Conservation (phyloP, 64 coral and sea anemone genomes). For the Montipora foliosa region DNA sequence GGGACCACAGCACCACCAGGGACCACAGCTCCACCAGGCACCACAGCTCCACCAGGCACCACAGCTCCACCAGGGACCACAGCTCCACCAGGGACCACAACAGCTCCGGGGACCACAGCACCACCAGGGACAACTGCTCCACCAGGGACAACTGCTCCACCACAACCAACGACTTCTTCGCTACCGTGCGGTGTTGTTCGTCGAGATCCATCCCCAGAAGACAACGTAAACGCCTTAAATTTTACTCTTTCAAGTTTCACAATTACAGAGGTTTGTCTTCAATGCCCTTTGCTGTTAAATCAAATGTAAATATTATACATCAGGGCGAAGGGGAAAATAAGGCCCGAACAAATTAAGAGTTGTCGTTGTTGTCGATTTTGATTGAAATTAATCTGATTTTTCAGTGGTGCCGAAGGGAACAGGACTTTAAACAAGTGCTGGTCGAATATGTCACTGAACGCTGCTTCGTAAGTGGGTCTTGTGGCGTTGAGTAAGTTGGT, state of each 20-base stretch:
- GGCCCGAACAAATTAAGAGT: neutral
- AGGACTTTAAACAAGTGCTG: neutral
- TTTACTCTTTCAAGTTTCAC: neutral
- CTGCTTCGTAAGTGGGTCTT: neutral
- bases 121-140: no score
- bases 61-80: no score
- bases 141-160: neutral
- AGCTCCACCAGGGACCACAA: no score
- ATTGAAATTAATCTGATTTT: neutral
- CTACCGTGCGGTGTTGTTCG: neutral
- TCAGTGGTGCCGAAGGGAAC: neutral
- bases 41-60: no score
- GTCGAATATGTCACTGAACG: neutral
- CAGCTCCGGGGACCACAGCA: no score
- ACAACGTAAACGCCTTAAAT: neutral
- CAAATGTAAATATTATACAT: neutral
- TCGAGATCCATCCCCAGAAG: neutral
- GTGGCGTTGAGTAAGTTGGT: neutral
- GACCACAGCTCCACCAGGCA: no score
- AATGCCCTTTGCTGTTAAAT: neutral
- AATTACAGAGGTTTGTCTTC: slow-evolving; percentile 18
- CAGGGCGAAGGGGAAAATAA: no score
- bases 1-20: no score
- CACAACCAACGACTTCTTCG: neutral
- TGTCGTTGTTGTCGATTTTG: neutral